Evolutionary conservation across 2,888 invertebrate genomes (phyloP), one percentile per base, ranked within the genome.

Genomic region (Agriopis aurantiaria): DNA sequence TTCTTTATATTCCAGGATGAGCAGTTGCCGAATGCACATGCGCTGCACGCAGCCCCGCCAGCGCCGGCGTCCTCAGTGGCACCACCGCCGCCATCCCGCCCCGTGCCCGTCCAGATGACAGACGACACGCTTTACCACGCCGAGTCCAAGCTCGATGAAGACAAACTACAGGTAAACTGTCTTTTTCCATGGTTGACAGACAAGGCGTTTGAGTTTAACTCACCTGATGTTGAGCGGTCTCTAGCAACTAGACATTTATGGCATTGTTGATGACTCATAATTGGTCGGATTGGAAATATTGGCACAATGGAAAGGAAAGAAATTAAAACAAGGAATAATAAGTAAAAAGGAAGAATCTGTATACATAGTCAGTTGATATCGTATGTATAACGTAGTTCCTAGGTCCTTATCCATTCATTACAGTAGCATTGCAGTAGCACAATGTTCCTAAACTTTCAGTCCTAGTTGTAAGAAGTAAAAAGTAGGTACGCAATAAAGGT

Each of bases 141-240:
- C 7, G 94, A 94, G 81, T 91, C 94, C 23, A 92, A 92, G 78
- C 83, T 93, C 51, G 89, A 94, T 72, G 94, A 94, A 82, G 92
- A 94, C 69, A 94, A 90, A 84, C 80, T 94, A 76, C 94, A 94
- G 93, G 94, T 94, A 85, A 53, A 11, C 7, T 12, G 9, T 17
- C 9, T 23, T 8, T 43, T 43, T 43, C 8, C 41, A 8, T 43
- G 14, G 14, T 14, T 14, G n/a, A 14, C 11, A 11, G 12, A 46
- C 46, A 10, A 45, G 6, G 43, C 9, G 43, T 8, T 12, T n/a
- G n/a, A n/a, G 11, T 46, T 46, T 46, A 8, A 8, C 14, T 14
- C 33, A 33, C 33, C 33, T 33, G 33, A 33, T 23, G 17, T 23
- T 23, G 17, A 33, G 33, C 33, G 33, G 33, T 33, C 33, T n/a